Conservation (phyloP, 2,888 invertebrate species). For the Eupithecia insigniata region DNA sequence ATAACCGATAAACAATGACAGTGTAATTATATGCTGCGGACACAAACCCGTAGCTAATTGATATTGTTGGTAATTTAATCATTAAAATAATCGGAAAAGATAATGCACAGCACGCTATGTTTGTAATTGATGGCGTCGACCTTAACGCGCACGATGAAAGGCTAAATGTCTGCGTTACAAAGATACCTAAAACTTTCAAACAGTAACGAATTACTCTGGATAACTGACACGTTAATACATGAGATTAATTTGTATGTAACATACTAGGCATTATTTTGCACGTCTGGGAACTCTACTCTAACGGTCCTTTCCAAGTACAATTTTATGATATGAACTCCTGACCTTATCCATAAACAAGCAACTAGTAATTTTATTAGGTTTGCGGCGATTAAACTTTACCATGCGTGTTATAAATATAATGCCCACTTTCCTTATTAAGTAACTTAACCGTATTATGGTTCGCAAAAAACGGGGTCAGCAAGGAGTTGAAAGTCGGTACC, state of each 20-base stretch:
- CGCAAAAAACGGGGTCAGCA: constrained; percentile 52
- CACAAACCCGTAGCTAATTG: constrained; percentile 62
- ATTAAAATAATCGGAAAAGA: constrained; percentile 61
- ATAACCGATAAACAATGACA: constrained; percentile 53
- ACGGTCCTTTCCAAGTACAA: constrained; percentile 45
- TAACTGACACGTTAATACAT: constrained; percentile 42
- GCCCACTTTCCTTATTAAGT: constrained; percentile 45
- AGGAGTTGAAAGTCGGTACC: constrained; percentile 48
- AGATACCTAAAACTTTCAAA: constrained; percentile 10
- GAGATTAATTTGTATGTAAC: constrained; percentile 42
- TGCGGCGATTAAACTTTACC: constrained; percentile 46
- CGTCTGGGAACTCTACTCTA: constrained; percentile 37
- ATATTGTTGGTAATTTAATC: constrained; percentile 69
- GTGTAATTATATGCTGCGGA: constrained; percentile 61
- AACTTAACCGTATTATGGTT: constrained; percentile 40
- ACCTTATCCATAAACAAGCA: constrained; percentile 53
- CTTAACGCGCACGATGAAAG: constrained; percentile 45
- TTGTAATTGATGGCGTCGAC: constrained; percentile 43
- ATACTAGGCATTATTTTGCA: constrained; percentile 37
- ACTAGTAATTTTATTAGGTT: constrained; percentile 46
- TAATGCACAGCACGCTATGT: constrained; percentile 59
- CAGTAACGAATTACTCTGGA: constrained; percentile 26
- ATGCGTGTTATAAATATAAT: constrained; percentile 49
- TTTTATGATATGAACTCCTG: constrained; percentile 55
- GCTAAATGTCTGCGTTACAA: constrained; percentile 15